These are phyloP conservation scores for Cathartes aura DNA, from an alignment of 2,113 vertebrate species.

Conservation along the genomic window DNA sequence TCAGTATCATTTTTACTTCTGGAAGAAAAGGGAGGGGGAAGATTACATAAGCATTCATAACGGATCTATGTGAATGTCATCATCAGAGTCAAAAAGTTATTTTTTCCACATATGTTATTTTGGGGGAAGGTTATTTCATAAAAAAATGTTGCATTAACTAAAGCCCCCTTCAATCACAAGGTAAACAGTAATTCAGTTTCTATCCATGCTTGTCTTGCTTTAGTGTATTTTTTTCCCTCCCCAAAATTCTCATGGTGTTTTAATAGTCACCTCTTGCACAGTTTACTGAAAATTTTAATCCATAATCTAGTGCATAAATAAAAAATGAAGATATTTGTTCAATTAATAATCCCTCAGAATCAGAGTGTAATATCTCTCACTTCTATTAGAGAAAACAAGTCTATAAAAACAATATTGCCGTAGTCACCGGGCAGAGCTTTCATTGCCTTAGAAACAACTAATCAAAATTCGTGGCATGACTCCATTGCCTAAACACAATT, in stretches of 20 bases:
- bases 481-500: background rate
- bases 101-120: background rate
- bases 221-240: background rate
- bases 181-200: background rate
- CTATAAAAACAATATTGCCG: background rate
- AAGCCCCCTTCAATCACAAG: background rate
- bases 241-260: background rate
- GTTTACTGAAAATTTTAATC: background rate
- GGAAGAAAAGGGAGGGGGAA: constrained; percentile 16
- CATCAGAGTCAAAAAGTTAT: background rate
- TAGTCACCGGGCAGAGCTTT: background rate
- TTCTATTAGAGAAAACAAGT: background rate
- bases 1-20: constrained; percentile 50
- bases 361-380: background rate
- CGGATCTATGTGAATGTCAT: background rate
- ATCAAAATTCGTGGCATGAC: background rate
- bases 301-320: background rate
- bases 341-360: background rate
- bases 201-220: background rate
- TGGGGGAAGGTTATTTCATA: background rate
- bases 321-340: background rate
- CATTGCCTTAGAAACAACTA: background rate
- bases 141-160: background rate
- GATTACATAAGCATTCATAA: background rate
- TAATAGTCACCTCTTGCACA: background rate